Evolutionary conservation across 1,140 invertebrate genomes (phyloP).

Genomic region (Galendromus occidentalis): DNA sequence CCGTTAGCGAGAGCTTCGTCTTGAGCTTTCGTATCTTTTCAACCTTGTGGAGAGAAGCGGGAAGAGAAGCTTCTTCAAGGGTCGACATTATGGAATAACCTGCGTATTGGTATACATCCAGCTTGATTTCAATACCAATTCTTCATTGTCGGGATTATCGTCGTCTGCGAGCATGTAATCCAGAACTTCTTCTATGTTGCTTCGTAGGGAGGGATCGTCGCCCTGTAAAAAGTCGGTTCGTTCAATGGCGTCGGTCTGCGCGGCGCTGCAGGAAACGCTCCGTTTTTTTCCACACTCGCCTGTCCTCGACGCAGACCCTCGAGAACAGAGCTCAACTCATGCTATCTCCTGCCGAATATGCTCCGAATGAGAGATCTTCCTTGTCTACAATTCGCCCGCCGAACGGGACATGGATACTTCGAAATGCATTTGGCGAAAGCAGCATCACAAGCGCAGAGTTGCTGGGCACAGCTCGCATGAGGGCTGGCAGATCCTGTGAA

Average conservation of each 20-base stretch:
- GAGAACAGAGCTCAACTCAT: slow-evolving; percentile 11
- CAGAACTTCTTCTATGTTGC: not conserved
- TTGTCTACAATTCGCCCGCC: not conserved
- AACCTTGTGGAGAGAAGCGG: not conserved
- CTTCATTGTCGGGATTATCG: not conserved
- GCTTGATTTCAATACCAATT: not conserved
- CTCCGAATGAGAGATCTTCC: not conserved
- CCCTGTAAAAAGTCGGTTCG: no score
- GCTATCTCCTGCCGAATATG: not conserved
- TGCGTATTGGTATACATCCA: no score
- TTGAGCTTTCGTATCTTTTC: not conserved
- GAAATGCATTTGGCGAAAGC: slow-evolving; percentile 53
- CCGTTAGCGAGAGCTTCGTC: not conserved
- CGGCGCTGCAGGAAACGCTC: no score
- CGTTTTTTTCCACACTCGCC: not conserved
- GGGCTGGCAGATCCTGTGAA: not conserved
- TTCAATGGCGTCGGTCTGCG: no score
- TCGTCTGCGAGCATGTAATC: not conserved
- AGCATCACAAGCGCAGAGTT: slow-evolving; percentile 64
- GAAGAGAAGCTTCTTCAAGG: no score
- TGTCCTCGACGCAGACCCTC: slow-evolving; percentile 9
- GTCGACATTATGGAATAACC: no score
- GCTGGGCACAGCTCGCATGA: slow-evolving; percentile 40
- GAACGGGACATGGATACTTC: slow-evolving; percentile 46
- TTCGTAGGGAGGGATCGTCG: not conserved